Evolutionary conservation across 2,888 invertebrate species (phyloP).

Genomic region (Poecilobothrus nobilitatus): DNA sequence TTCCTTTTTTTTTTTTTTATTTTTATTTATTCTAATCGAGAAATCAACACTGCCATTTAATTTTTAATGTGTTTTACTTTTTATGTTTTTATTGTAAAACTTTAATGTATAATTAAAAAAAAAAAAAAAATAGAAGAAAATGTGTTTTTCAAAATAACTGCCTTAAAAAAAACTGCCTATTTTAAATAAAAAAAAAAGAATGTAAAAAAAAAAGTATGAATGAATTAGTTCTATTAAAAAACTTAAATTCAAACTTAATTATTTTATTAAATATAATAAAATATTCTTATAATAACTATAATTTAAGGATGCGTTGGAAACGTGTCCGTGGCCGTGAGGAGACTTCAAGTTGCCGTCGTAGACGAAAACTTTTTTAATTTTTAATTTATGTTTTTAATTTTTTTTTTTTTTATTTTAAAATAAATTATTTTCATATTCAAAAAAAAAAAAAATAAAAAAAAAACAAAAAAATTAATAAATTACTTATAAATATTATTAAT

Average conservation of each 20-base stretch:
- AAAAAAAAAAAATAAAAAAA: too few relatives aligned
- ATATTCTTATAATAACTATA: neutral
- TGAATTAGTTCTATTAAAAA: neutral
- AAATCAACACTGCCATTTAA: neutral
- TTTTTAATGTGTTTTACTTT: too few relatives aligned
- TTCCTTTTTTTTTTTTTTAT: too few relatives aligned
- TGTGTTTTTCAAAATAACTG: neutral
- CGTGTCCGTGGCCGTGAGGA: slow-evolving; percentile 43
- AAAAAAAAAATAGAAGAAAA: neutral
- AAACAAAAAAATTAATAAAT: too few relatives aligned
- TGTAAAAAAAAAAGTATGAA: neutral
- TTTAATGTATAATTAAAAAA: neutral
- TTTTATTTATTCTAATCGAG: neutral
- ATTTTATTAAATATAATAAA: neutral
- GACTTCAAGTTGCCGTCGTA: slow-evolving; percentile 43
- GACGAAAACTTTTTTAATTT: slow-evolving; percentile 34
- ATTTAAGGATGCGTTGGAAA: slow-evolving; percentile 34
- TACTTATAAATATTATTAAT: too few relatives aligned
- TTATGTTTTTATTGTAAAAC: neutral
- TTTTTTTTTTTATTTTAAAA: neutral
- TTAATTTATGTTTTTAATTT: neutral
- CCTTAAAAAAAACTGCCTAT: neutral
- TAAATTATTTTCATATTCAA: too few relatives aligned
- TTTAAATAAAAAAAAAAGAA: neutral
- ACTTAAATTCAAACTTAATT: neutral